Percentiles rank a stretch among this genome's conserved stretches.
These are phyloP conservation scores for Merluccius polli DNA, from an alignment of 2,797 vertebrate species.

Conservation along the genomic window DNA sequence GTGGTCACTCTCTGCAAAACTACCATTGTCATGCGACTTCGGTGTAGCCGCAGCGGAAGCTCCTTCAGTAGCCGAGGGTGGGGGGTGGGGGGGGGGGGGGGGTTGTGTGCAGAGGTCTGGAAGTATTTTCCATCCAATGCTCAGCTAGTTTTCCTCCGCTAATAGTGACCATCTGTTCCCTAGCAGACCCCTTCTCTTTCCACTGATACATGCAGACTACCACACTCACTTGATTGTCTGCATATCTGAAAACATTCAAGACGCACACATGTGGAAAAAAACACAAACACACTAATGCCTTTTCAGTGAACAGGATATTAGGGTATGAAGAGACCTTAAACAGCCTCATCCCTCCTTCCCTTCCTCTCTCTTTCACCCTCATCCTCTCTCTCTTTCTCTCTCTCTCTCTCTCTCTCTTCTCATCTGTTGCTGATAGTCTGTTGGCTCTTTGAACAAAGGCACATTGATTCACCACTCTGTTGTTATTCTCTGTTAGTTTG, in stretches of 20 bases:
- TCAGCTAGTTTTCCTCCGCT: constrained; percentile 11
- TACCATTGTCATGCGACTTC: too few species aligned
- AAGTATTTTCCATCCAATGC: constrained; percentile 31
- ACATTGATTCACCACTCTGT: background rate
- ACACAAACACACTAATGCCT: constrained; percentile 17
- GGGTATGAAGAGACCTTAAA: background rate
- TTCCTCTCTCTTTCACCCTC: background rate
- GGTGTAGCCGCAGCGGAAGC: too few species aligned
- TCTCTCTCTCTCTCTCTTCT: background rate
- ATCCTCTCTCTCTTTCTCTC: background rate
- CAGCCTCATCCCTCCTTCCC: background rate
- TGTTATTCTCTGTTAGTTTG: background rate
- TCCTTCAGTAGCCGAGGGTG: too few species aligned
- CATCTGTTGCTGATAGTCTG: background rate
- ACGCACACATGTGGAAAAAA: constrained; percentile 4
- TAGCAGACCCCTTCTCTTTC: background rate
- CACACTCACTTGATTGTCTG: background rate
- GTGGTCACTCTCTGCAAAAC: too few species aligned
- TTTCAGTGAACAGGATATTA: constrained; percentile 27
- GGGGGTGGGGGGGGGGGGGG: too few species aligned
- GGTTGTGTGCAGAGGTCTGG: constrained; percentile 20
- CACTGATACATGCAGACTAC: constrained; percentile 1
- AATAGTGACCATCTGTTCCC: background rate
- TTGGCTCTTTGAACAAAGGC: background rate
- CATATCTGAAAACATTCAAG: background rate